Evolutionary conservation across 2,797 vertebrate species (phyloP).

Genomic region (Amblyopsis hoosieri): DNA sequence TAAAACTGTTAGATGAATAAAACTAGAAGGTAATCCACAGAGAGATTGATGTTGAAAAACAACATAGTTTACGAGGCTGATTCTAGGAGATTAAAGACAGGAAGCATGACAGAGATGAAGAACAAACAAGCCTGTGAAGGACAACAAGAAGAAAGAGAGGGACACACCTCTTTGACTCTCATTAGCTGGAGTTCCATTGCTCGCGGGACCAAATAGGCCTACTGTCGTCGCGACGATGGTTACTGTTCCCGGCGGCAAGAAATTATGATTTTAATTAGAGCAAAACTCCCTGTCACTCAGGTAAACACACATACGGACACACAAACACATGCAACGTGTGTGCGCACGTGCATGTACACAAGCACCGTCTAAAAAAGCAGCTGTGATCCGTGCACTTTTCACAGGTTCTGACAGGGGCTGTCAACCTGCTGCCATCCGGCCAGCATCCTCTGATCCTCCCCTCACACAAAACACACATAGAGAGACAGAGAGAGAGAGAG

Average conservation of each 20-base stretch:
- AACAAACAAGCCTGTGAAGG: background rate
- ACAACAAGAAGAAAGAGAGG: constrained; percentile 4
- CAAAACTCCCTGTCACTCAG: constrained; percentile 61
- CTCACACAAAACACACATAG: constrained; percentile 8
- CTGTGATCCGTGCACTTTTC: constrained; percentile 7
- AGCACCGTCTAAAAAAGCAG: background rate
- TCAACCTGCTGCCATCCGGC: constrained; percentile 7
- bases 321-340: constrained; percentile 3
- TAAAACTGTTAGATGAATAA: no score
- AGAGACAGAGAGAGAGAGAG: constrained; percentile 7
- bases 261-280: constrained; percentile 72
- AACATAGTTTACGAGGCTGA: constrained; percentile 35
- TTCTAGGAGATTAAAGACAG: constrained; percentile 29
- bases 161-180: constrained; percentile 46
- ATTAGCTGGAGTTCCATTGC: constrained; percentile 64
- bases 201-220: constrained; percentile 50
- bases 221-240: constrained; percentile 51
- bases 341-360: background rate
- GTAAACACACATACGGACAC: background rate
- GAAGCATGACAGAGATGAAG: background rate
- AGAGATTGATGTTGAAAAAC: constrained; percentile 23
- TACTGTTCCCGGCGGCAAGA: constrained; percentile 53
- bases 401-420: constrained; percentile 12
- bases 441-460: background rate
- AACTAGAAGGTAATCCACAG: constrained; percentile 7